Percentiles rank a stretch among this genome's conserved stretches.
Evolutionary conservation across 2,113 vertebrate genomes (phyloP).

Genomic region (Rhynchomys soricoides): DNA sequence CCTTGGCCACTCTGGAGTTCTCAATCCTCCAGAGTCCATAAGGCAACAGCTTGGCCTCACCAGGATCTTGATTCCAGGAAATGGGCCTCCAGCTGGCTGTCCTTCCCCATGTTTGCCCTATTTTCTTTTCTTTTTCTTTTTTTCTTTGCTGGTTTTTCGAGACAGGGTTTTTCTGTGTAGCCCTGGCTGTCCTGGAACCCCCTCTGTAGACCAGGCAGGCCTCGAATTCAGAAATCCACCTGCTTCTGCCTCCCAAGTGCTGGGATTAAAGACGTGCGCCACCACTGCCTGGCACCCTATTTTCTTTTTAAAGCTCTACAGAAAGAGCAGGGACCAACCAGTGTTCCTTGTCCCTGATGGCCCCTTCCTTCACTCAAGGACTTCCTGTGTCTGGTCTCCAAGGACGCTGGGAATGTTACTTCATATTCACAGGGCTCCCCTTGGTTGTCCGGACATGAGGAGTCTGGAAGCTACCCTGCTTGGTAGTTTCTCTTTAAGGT

Average conservation of each 20-base stretch:
- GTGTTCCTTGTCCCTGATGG: neutral
- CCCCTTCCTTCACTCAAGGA: neutral
- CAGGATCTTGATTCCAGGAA: neutral
- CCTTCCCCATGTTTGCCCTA: neutral
- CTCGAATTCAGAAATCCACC: too few relatives aligned
- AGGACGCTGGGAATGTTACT: neutral
- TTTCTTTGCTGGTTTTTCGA: too few relatives aligned
- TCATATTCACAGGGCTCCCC: neutral
- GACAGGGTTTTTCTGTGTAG: too few relatives aligned
- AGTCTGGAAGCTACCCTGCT: neutral
- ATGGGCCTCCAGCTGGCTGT: neutral
- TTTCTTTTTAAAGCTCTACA: neutral
- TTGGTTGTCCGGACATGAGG: neutral
- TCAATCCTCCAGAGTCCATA: fast-evolving
- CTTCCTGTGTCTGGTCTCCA: neutral
- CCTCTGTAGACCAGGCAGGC: too few relatives aligned
- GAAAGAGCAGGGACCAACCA: neutral
- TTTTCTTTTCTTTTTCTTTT: too few relatives aligned
- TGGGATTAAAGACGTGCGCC: too few relatives aligned
- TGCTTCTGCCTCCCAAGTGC: too few relatives aligned
- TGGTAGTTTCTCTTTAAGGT: neutral
- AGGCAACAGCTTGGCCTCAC: fast-evolving
- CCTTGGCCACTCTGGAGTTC: neutral
- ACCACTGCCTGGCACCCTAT: too few relatives aligned
- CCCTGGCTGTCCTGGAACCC: too few relatives aligned